phyloP scores from a whole-genome alignment of 2,113 vertebrate species.

The Scopus umbretta region DNA sequence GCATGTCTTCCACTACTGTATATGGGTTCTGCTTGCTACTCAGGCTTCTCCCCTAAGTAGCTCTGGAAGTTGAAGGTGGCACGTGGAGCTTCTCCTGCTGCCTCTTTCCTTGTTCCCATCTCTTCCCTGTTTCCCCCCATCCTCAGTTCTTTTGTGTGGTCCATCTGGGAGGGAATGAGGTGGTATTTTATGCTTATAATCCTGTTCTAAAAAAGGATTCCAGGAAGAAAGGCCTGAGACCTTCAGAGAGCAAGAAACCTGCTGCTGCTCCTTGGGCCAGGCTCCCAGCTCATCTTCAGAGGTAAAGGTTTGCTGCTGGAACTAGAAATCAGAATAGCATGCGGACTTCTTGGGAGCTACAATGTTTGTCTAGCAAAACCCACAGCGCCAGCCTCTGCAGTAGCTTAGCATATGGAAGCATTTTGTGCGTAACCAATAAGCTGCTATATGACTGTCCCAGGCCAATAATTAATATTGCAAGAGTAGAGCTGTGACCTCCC shows the following conservation, averaged over 20 bases:
- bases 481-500: not conserved
- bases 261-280: not conserved
- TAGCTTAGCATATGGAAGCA: not conserved
- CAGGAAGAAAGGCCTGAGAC: not conserved
- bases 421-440: not conserved
- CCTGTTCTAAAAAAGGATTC: not conserved
- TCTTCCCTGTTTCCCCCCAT: not conserved
- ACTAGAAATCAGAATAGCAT: not conserved
- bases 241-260: not conserved
- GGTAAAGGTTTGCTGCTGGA: not conserved
- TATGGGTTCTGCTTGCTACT: not conserved
- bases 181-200: not conserved
- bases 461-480: not conserved
- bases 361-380: not conserved
- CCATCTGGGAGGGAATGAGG: rapidly evolving
- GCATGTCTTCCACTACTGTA: not conserved
- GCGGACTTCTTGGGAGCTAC: not conserved
- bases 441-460: not conserved
- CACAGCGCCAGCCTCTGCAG: not conserved
- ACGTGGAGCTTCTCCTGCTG: not conserved
- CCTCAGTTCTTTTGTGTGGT: not conserved
- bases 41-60: not conserved
- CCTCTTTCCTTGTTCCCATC: not conserved
- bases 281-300: not conserved
- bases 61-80: not conserved